Evolutionary conservation across 2,797 vertebrate species (phyloP).

Genomic region (Tarsius wallacei): DNA sequence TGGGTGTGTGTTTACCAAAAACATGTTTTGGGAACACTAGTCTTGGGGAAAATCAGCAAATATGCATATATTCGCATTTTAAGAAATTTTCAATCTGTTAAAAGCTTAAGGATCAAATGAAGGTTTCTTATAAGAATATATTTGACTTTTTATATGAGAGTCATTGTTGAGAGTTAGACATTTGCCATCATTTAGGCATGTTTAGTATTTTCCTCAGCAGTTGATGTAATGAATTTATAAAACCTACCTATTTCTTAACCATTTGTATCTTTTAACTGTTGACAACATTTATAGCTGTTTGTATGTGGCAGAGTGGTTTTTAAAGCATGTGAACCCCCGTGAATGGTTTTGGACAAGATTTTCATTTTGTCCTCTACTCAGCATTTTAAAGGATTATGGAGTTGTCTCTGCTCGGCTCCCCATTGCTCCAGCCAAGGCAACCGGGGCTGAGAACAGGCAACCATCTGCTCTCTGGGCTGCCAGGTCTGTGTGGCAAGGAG

Average conservation of each 20-base stretch:
- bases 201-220: constrained; percentile 2
- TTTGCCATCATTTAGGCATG: not conserved
- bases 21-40: not conserved
- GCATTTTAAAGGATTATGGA: not conserved
- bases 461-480: accelerated
- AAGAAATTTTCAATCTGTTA: constrained; percentile 35
- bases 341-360: not conserved
- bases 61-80: not conserved
- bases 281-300: not conserved
- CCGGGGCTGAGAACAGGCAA: not conserved
- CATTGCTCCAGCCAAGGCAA: not conserved
- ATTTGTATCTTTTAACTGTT: not conserved
- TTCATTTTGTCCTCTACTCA: not conserved
- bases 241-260: not conserved
- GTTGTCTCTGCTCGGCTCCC: not conserved
- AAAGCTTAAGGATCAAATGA: not conserved
- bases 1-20: not conserved
- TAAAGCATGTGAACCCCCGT: not conserved
- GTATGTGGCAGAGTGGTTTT: not conserved
- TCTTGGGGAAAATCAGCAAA: not conserved
- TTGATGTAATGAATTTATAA: not conserved
- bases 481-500: not conserved
- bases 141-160: constrained; percentile 7
- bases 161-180: not conserved
- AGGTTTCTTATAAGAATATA: not conserved